Evolutionary conservation across 64 coral and sea anemone species (phyloP), one percentile per base, ranked within the genome.

Genomic region (Orbicella faveolata): DNA sequence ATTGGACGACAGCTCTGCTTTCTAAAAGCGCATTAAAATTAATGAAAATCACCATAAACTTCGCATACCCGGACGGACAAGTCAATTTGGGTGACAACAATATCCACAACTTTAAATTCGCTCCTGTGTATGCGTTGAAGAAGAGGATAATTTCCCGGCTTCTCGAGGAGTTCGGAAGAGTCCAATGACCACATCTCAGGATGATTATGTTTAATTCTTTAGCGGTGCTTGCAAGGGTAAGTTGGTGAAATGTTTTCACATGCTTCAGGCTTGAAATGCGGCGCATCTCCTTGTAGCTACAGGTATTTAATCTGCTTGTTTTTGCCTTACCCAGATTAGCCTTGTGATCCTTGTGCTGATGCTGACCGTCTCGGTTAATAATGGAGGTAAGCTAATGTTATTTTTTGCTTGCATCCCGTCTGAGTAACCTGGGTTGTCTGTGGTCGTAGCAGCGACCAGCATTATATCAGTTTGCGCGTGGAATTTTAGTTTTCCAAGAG

Each of bases 31-130:
- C 82, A 85, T 85, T 85, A 85, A 85, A 85, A 85, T 85, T 85
- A 52, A 85, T 85, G 82, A 85, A 72, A 85, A 72, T 85, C 82
- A 21, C 82, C 23, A 85, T 85, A 85, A 52, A 85, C 63, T 85
- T 85, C 37, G 82, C 82, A 35, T 85, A 70, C 82, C 35, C 82
- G 23, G 65, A 85, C 65, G 19, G 82, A 65, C 82, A 72, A 72
- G 82, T 85, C 35, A 85, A 85, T 85, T 85, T 85, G 65, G 44
- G 9, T 72, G 65, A 85, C 65, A 70, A 85, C 63, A 33, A 26
- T 85, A 66, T 85, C 36, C 10, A n/a, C 52, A 68, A 65, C 34
- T 85, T 52, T 6, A 72, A 52, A 52, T 26, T 85, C 36, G 64
- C 64, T 26, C 61, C 33, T 72, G 63, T 70, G 48, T 19, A 72